These are phyloP conservation scores for Coracias cyanogaster DNA, from an alignment of 2,797 vertebrate species.

Conservation along the genomic window DNA sequence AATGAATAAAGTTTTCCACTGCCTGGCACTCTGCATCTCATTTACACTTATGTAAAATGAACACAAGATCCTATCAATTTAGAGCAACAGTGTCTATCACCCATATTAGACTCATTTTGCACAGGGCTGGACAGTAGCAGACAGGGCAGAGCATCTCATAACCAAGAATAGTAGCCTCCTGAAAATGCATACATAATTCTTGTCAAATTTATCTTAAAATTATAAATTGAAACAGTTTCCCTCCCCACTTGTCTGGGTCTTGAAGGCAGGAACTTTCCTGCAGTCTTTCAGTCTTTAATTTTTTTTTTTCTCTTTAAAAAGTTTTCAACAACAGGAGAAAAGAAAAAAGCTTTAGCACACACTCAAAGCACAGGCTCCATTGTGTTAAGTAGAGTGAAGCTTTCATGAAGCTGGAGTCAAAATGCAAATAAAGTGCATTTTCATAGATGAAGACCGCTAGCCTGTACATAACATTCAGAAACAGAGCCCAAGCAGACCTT, in stretches of 20 bases:
- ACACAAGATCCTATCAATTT: neutral
- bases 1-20: neutral
- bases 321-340: neutral
- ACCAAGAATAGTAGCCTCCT: neutral
- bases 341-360: neutral
- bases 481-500: neutral
- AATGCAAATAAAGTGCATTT: neutral
- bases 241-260: neutral
- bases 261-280: neutral
- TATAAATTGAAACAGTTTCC: neutral
- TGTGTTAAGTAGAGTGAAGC: neutral
- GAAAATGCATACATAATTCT: neutral
- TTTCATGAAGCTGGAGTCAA: neutral
- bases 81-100: neutral
- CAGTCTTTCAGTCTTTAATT: neutral
- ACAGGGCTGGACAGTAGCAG: neutral
- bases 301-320: neutral
- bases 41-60: neutral
- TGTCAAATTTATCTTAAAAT: neutral
- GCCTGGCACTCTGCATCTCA: neutral
- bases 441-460: neutral
- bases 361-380: neutral
- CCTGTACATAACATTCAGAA: neutral
- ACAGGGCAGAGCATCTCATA: neutral
- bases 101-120: neutral